Percentiles rank a stretch among this genome's conserved stretches.
These are phyloP conservation scores for Trissolcus brochymenae DNA, from an alignment of 2,888 invertebrate species.

Conservation along the genomic window DNA sequence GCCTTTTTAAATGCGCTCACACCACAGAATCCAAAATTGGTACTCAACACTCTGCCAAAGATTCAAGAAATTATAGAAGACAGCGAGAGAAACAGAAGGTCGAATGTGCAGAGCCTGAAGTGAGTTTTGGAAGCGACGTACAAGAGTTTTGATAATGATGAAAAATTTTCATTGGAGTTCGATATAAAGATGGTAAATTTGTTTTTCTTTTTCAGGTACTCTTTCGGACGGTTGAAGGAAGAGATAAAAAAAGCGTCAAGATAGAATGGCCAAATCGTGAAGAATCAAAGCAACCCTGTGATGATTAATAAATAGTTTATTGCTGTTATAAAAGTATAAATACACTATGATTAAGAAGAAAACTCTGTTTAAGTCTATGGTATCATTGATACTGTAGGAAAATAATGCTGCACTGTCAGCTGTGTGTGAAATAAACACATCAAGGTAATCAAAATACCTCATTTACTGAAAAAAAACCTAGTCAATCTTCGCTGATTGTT, in stretches of 20 bases:
- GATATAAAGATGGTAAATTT: not conserved
- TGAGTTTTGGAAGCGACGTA: conserved; percentile 45
- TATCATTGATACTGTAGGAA: too few species aligned
- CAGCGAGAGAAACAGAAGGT: conserved; percentile 63
- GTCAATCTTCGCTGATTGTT: conserved; percentile 4
- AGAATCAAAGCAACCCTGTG: not conserved
- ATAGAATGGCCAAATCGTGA: not conserved
- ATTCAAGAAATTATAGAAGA: conserved; percentile 65
- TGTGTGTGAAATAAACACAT: not conserved
- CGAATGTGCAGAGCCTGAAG: conserved; percentile 68
- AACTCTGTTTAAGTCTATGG: too few species aligned
- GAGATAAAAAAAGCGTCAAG: conserved; percentile 8
- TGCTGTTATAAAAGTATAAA: conserved; percentile 47
- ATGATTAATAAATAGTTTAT: conserved; percentile 37
- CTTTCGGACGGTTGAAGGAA: conserved; percentile 20
- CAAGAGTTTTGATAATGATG: too few species aligned
- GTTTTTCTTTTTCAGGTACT: conserved; percentile 19
- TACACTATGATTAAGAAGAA: conserved; percentile 21
- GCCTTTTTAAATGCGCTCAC: conserved; percentile 65
- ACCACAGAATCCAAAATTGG: conserved; percentile 59
- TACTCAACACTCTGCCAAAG: conserved; percentile 60
- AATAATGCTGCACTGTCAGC: too few species aligned
- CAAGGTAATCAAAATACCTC: not conserved
- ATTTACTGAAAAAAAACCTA: conserved; percentile 8
- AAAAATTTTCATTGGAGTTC: too few species aligned